Conservation (phyloP, 2,888 invertebrate species). For the Chalcis sispes region DNA sequence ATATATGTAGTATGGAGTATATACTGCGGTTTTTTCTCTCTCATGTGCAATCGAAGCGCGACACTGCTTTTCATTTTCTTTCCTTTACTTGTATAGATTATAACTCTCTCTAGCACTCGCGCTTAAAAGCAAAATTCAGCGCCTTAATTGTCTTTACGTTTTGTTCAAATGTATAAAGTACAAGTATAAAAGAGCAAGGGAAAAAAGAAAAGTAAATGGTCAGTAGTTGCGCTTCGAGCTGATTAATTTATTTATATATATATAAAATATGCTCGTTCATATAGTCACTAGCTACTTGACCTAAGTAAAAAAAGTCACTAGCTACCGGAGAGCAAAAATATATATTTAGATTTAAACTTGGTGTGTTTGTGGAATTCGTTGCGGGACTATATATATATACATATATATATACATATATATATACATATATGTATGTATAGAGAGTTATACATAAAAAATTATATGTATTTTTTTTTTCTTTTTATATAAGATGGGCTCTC, state of each 20-base stretch:
- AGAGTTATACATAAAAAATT: too few species aligned
- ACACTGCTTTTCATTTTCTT: background rate
- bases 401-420: slow-evolving; percentile 19
- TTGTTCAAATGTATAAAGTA: too few species aligned
- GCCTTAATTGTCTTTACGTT: too few species aligned
- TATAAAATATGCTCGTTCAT: slow-evolving; percentile 53
- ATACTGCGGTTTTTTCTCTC: slow-evolving; percentile 25
- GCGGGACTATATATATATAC: slow-evolving; percentile 18
- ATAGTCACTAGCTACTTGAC: slow-evolving; percentile 53
- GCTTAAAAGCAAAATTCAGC: background rate
- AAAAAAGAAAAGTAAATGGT: too few species aligned
- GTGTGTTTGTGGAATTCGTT: slow-evolving; percentile 39
- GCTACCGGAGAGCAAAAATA: slow-evolving; percentile 44
- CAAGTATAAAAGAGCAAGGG: too few species aligned
- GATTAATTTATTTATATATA: slow-evolving; percentile 37
- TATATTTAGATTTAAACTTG: slow-evolving; percentile 27
- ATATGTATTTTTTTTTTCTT: too few species aligned
- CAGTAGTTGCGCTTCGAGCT: slow-evolving; percentile 39
- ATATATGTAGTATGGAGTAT: slow-evolving; percentile 19
- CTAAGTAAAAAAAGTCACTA: slow-evolving; percentile 50
- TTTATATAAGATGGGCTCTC: slow-evolving; percentile 33
- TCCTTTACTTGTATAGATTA: background rate
- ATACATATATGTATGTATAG: background rate
- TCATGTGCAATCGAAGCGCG: slow-evolving; percentile 46
- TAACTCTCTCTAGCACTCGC: background rate